Evolutionary conservation across 2,797 vertebrate species (phyloP), one percentile per base, ranked within the genome.

Genomic region (Garrulus glandarius): DNA sequence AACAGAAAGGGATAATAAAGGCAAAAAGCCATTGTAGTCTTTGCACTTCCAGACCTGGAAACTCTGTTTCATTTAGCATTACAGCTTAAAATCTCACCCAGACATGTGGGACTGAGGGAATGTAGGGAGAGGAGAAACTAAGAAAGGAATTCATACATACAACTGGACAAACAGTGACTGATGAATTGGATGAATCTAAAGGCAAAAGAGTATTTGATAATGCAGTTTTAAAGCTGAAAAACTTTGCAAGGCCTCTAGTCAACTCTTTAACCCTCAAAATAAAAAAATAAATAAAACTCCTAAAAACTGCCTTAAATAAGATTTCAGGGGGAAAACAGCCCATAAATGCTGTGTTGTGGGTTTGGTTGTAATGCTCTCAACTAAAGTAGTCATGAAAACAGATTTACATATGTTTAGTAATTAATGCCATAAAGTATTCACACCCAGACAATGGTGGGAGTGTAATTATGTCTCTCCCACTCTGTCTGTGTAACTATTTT

Each of bases 401-500:
- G 29, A 84, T 93, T 95, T 95, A 92, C 89, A 93, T 92, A 65
- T 85, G 84, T 92, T 91, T 47, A 83, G 77, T 92, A 97, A 96
- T 92, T 90, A 95, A 92, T 92, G 72, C 37, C 93, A 96, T 91
- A 87, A 94, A 92, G 32, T 76, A 72, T 84, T 95, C 72, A 46
- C 87, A 93, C 82, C 69, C 36, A 96, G 92, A 92, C 70, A 83
- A 82, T 96, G 93, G 74, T 82, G 60, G 37, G 41, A 94, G 69
- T 67, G 32, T 86, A 77, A 71, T 87, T 94, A 95, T 84, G 59
- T 92, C 82, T 96, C 75, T 92, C 37, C 29, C 55, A 74, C 67
- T 89, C 85, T 96, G 85, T 64, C 91, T 97, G 61, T 84, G 69
- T 76, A 86, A 84, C 63, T 95, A 94, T 93, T 97, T 92, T 96